Evolutionary conservation across 2,113 vertebrate species (phyloP), one percentile per base, ranked within the genome.

Genomic region (Antechinus stuartii): DNA sequence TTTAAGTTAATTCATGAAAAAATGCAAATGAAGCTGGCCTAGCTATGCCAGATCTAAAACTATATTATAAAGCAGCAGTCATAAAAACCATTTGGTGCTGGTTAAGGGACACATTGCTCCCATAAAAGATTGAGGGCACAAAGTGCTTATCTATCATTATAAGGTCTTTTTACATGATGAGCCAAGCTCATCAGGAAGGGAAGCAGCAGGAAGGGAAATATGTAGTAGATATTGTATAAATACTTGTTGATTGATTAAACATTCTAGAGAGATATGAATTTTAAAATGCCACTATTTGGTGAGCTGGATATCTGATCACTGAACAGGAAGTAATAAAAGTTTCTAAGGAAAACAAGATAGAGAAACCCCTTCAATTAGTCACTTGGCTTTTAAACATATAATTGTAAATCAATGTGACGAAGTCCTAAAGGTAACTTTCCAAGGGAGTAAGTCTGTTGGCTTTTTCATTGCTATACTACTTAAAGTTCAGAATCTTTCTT

Each of bases 211-310:
- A 76, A 42, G 16, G 22, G 84, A 53, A 84, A 30, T 90, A 90
- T 47, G 35, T 30, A 56, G 16, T 35, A 89, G 93, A 8, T 57
- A 53, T 52, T 27, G 27, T 89, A 54, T 93, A 61, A 91, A 90
- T 52, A 91, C 54, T 93, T 93, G 42, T 25, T 19, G 91, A 91
- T 91, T 96, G 68, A 76, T 76, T 76, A 76, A 68, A 76, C 68
- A 76, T 92, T 19, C 55, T 22, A 27, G 0, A 84, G 2, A 90
- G 49, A 68, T 6, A 96, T 95, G 30, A n/a, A 35, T 24, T 54
- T 42, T 92, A 76, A 89, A 92, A 93, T 91, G 54, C 52, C 16
- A 54, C 12, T 92, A 61, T 89, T 95, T 56, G 4, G 93, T 91
- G 91, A 23, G 10, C 16, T 57, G 16, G 68, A 76, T 42, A 76